phyloP scores from a whole-genome alignment of 2,797 vertebrate genomes.

The Dromococcyx pavoninus region DNA sequence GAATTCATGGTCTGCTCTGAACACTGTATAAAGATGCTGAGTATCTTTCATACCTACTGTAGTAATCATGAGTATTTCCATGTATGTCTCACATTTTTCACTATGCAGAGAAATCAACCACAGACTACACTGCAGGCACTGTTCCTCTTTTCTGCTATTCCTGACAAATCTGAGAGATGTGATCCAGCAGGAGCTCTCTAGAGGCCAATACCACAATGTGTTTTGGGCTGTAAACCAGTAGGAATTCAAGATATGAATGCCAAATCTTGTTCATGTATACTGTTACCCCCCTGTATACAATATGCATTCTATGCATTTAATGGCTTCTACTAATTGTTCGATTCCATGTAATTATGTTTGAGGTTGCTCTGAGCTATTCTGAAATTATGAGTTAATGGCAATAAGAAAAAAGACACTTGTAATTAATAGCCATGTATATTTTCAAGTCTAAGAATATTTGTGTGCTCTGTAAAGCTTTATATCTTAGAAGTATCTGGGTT shows the following conservation, averaged over 20 bases:
- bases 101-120: background rate
- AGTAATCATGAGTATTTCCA: rapidly evolving
- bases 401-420: background rate
- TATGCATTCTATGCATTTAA: background rate
- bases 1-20: background rate
- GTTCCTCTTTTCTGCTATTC: background rate
- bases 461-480: background rate
- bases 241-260: background rate
- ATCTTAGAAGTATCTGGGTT: background rate
- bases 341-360: background rate
- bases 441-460: background rate
- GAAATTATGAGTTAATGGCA: constrained; percentile 16
- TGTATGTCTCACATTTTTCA: background rate
- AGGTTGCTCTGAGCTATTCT: constrained; percentile 5
- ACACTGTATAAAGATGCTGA: background rate
- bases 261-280: background rate
- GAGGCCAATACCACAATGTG: background rate
- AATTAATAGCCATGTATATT: background rate
- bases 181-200: background rate
- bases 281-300: background rate
- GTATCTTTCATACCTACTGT: background rate
- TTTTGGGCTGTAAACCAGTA: background rate
- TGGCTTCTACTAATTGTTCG: background rate
- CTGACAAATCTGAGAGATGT: background rate
- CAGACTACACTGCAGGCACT: background rate